phyloP scores from a whole-genome alignment of 2,113 vertebrate genomes.

The Macquaria australasica region DNA sequence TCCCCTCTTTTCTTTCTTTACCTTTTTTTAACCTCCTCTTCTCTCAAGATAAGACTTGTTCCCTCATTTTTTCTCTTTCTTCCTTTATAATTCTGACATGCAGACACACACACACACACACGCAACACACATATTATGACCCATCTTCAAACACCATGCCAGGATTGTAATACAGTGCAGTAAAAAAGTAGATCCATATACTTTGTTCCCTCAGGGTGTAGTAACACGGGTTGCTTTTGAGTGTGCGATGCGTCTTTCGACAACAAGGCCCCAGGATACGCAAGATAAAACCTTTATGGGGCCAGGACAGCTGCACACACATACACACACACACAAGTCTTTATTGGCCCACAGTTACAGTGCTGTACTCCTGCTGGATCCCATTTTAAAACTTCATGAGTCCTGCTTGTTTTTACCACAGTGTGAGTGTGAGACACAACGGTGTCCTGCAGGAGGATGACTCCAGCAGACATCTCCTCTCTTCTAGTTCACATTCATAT shows the following conservation, averaged over 20 bases:
- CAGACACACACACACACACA: slow-evolving; percentile 9
- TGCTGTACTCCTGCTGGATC: slow-evolving; percentile 37
- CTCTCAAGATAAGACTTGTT: neutral
- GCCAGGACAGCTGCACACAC: neutral
- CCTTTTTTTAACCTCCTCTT: neutral
- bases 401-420: slow-evolving; percentile 28
- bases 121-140: neutral
- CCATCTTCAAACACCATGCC: slow-evolving; percentile 28
- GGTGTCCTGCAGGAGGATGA: neutral
- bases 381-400: slow-evolving; percentile 39
- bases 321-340: neutral
- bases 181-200: slow-evolving; percentile 57
- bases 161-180: slow-evolving; percentile 39
- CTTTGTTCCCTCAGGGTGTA: slow-evolving; percentile 40
- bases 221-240: slow-evolving; percentile 50
- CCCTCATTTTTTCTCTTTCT: neutral
- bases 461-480: neutral
- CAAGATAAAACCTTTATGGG: slow-evolving; percentile 67
- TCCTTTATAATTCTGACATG: neutral
- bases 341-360: slow-evolving; percentile 35
- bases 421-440: neutral
- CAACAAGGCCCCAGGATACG: slow-evolving; percentile 59
- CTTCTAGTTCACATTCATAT: neutral
- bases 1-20: neutral
- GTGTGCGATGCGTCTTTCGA: slow-evolving; percentile 50